Conservation (phyloP, 1,140 invertebrate species). For the Drosophila subobscura region DNA sequence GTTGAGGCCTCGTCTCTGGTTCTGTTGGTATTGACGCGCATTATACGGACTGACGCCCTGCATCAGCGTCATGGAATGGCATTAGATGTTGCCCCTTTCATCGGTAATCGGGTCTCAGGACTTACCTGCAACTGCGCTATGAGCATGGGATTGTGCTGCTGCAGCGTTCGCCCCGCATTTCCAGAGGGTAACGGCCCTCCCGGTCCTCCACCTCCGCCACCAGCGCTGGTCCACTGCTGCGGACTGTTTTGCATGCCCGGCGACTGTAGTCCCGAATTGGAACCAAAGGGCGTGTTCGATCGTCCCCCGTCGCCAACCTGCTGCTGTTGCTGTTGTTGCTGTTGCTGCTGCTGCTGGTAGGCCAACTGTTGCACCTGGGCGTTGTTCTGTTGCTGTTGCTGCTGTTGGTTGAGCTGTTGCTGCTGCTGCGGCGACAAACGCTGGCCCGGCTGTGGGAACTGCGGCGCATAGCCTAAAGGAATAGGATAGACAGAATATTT, state of each 20-base stretch:
- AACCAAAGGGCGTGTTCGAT: conserved; percentile 64
- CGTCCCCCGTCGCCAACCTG: conserved; percentile 62
- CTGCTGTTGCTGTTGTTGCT: conserved; percentile 61
- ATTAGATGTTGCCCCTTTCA: conserved; percentile 27
- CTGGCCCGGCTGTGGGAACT: conserved; percentile 72
- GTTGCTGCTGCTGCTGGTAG: conserved; percentile 67
- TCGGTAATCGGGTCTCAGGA: conserved; percentile 6
- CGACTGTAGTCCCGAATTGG: conserved; percentile 65
- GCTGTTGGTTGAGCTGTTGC: conserved; percentile 61
- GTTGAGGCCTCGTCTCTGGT: conserved; percentile 85
- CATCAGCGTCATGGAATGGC: conserved; percentile 20
- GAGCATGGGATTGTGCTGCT: conserved; percentile 91
- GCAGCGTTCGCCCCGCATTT: conserved; percentile 78
- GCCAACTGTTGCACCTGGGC: conserved; percentile 75
- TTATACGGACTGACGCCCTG: conserved; percentile 75
- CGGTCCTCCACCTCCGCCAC: conserved; percentile 34
- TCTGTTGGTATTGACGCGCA: conserved; percentile 75
- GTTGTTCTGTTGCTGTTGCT: conserved; percentile 60
- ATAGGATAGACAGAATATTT: no score
- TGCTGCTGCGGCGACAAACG: conserved; percentile 73
- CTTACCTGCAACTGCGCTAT: conserved; percentile 90
- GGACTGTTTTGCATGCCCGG: conserved; percentile 71
- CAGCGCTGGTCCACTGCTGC: conserved; percentile 60
- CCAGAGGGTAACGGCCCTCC: conserved; percentile 46
- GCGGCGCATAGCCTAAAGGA: conserved; percentile 66